Evolutionary conservation across 2,797 vertebrate genomes (phyloP).

Genomic region (Thaleichthys pacificus): DNA sequence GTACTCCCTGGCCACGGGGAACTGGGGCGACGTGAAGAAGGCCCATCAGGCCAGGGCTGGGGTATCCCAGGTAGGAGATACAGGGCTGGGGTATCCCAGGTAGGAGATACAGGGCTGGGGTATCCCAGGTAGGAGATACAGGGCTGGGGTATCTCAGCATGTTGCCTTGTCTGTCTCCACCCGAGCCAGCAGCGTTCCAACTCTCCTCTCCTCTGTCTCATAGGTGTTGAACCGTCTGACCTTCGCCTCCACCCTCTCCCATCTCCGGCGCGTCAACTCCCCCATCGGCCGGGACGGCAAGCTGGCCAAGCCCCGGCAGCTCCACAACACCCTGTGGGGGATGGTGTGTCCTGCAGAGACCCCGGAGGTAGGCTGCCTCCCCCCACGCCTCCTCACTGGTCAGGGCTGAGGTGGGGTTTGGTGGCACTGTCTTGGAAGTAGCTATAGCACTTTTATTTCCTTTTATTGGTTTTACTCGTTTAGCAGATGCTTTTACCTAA

Average conservation of each 20-base stretch:
- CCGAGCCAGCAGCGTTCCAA: no score
- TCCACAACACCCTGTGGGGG: constrained; percentile 98
- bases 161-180: no score
- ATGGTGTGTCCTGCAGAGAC: constrained; percentile 99
- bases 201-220: not conserved
- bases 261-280: constrained; percentile 93
- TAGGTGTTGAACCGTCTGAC: constrained; percentile 97
- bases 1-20: constrained; percentile 95
- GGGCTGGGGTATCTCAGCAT: no score
- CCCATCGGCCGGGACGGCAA: constrained; percentile 96
- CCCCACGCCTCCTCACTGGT: no score
- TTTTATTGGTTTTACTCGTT: no score
- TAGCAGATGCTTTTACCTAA: no score
- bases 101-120: no score
- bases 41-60: constrained; percentile 97
- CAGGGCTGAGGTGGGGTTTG: no score
- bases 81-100: no score
- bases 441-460: no score
- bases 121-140: no score
- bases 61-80: constrained; percentile 86
- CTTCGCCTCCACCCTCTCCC: constrained; percentile 95
- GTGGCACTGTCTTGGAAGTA: no score
- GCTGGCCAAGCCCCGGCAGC: constrained; percentile 92
- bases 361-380: constrained; percentile 82
- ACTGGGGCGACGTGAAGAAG: constrained; percentile 99